These are phyloP conservation scores for Amphipoea lucens DNA, from an alignment of 2,888 invertebrate genomes.

Conservation along the genomic window DNA sequence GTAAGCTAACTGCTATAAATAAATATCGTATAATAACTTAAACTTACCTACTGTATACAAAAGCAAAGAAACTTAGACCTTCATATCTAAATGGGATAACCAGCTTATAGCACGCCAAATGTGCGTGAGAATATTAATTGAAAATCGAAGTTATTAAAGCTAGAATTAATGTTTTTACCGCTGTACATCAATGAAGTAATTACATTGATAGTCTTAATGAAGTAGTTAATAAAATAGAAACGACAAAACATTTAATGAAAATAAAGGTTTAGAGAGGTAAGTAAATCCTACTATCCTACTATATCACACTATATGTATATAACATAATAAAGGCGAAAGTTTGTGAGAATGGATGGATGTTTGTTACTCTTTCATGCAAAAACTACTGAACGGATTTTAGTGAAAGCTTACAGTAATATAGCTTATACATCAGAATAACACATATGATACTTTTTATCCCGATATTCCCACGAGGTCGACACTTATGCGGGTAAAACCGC, in stretches of 20 bases:
- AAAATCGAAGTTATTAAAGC: conserved; percentile 19
- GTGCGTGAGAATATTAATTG: conserved; percentile 32
- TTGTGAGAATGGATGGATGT: no score
- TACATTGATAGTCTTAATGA: conserved; percentile 9
- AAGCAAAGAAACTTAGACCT: neutral
- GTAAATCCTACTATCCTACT: neutral
- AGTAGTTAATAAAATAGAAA: neutral
- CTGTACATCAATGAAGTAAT: conserved; percentile 9
- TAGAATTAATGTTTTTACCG: neutral
- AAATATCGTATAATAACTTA: neutral
- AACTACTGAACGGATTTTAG: no score
- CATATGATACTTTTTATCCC: no score
- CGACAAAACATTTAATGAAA: neutral
- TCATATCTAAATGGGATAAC: neutral
- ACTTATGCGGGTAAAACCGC: no score
- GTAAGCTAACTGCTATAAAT: neutral
- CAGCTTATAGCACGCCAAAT: neutral
- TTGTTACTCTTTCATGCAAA: no score
- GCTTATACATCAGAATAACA: no score
- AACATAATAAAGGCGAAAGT: no score
- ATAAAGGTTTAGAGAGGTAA: neutral
- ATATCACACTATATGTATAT: no score
- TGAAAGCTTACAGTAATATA: no score
- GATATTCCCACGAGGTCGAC: no score
- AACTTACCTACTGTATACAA: neutral